A percentile compares a stretch with the other conserved stretches of the same genome.
phyloP scores from a whole-genome alignment of 2,113 vertebrate species.

The Lepus europaeus region DNA sequence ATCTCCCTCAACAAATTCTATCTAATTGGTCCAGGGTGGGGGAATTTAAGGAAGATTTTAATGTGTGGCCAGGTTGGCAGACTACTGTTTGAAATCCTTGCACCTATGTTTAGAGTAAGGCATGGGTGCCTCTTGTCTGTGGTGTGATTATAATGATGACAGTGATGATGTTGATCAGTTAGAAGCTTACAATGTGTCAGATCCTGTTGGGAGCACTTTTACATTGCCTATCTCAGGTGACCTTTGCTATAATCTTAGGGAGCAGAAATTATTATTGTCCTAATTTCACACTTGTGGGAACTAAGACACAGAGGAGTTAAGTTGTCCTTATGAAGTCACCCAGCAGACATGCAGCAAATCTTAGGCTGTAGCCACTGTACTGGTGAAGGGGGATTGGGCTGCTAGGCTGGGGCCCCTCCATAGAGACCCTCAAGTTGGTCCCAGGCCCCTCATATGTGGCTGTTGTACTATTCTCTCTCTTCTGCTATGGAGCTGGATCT shows the following conservation, averaged over 20 bases:
- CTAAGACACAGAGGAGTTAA: background rate
- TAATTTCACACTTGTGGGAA: background rate
- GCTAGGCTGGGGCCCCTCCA: background rate
- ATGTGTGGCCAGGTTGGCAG: background rate
- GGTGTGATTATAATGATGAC: background rate
- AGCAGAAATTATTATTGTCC: background rate
- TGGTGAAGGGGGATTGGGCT: background rate
- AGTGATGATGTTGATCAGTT: background rate
- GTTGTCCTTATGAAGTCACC: background rate
- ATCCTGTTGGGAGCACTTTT: background rate
- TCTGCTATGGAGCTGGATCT: background rate
- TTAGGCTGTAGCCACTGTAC: background rate
- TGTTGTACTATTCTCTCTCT: background rate
- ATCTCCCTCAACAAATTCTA: background rate
- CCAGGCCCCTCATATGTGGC: background rate
- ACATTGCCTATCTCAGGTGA: background rate
- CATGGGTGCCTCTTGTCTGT: constrained; percentile 74
- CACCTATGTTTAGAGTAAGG: constrained; percentile 74
- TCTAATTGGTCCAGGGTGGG: background rate
- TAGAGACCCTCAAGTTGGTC: background rate
- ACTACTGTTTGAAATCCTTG: constrained; percentile 72
- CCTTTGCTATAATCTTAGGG: background rate
- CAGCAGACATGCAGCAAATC: background rate
- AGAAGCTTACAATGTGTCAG: background rate
- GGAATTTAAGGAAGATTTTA: background rate